phyloP scores from a whole-genome alignment of 2,113 vertebrate species.

The Pitta sordida region DNA sequence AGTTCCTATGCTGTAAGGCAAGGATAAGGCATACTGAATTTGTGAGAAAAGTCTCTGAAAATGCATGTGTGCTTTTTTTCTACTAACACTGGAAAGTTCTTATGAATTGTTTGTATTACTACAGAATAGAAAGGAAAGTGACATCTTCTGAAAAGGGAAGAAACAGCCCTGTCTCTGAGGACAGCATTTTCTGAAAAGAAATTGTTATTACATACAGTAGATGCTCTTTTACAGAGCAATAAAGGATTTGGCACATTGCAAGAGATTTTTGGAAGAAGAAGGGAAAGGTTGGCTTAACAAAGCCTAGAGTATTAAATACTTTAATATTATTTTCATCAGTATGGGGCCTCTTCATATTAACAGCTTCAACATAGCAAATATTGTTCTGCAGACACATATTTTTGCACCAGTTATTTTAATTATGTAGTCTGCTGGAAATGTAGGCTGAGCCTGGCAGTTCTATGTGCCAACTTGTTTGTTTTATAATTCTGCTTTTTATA shows the following conservation, averaged over 20 bases:
- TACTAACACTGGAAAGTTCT: not conserved
- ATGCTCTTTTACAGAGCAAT: not conserved
- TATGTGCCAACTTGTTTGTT: conserved; percentile 52
- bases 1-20: not conserved
- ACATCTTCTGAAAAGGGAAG: not conserved
- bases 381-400: conserved; percentile 7
- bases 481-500: conserved; percentile 53
- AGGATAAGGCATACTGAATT: not conserved
- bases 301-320: conserved; percentile 5
- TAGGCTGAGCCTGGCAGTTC: conserved; percentile 17
- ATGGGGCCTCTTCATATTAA: conserved; percentile 11
- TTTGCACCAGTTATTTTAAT: conserved; percentile 61
- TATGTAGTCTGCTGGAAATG: conserved; percentile 32
- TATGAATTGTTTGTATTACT: not conserved
- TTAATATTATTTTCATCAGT: conserved; percentile 28
- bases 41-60: not conserved
- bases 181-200: not conserved
- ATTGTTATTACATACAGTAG: not conserved
- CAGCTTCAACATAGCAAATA: conserved; percentile 35
- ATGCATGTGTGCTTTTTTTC: not conserved
- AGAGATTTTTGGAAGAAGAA: not conserved
- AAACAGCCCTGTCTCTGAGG: not conserved
- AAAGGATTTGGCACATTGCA: not conserved
- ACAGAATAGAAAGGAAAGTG: not conserved
- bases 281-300: conserved; percentile 13